Evolutionary conservation across 2,888 invertebrate species (phyloP).

Genomic region (Apamea sordens): DNA sequence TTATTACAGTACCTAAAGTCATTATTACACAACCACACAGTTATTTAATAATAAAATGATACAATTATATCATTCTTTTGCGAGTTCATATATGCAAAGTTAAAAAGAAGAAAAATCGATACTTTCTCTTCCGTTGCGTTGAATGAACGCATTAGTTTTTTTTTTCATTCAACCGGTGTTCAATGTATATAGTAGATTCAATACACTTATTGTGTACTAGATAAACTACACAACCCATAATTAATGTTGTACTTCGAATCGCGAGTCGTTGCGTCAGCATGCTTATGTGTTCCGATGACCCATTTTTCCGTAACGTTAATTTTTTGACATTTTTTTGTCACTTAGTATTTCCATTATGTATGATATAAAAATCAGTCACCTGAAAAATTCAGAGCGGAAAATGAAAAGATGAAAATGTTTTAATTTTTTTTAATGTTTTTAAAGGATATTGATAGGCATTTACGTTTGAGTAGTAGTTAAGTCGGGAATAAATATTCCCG

Average conservation of each 20-base stretch:
- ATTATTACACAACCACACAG: slow-evolving; percentile 41
- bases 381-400: not conserved
- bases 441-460: no score
- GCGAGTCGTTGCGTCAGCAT: not conserved
- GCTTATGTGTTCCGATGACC: not conserved
- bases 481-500: no score
- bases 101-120: slow-evolving; percentile 51
- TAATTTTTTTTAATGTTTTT: not conserved
- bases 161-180: not conserved
- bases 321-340: not conserved
- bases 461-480: no score
- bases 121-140: slow-evolving; percentile 56
- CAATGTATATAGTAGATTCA: not conserved
- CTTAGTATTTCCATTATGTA: not conserved
- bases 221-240: slow-evolving; percentile 3
- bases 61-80: slow-evolving; percentile 54
- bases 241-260: not conserved
- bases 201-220: slow-evolving; percentile 33
- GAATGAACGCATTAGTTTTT: slow-evolving; percentile 33
- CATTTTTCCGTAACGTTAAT: not conserved
- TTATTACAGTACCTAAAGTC: slow-evolving; percentile 23
- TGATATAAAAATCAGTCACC: not conserved
- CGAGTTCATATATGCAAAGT: slow-evolving; percentile 42
- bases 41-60: slow-evolving; percentile 48
- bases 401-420: not conserved